Evolutionary conservation across 2,797 vertebrate genomes (phyloP).

Genomic region (Netta rufina): DNA sequence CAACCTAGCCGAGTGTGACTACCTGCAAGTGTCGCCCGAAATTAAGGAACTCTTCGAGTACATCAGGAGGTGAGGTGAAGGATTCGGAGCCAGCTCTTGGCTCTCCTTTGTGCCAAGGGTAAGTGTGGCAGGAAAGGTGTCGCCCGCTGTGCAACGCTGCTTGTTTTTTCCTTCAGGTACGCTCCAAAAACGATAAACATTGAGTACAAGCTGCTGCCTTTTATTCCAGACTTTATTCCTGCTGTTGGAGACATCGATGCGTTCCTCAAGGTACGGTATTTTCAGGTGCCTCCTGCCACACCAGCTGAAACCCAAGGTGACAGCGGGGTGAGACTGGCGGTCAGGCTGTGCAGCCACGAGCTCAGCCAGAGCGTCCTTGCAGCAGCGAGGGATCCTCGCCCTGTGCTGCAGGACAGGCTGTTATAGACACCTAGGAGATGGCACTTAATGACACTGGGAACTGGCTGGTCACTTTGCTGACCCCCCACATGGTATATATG

Average conservation of each 20-base stretch:
- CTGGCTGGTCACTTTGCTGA: not conserved
- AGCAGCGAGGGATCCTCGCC: not conserved
- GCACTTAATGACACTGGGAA: accelerated
- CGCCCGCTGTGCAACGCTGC: accelerated
- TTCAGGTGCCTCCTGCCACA: not conserved
- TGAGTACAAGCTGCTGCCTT: constrained; percentile 92
- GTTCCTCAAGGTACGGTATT: constrained; percentile 88
- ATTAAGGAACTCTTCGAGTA: constrained; percentile 95
- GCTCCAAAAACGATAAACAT: constrained; percentile 88
- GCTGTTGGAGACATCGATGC: constrained; percentile 97
- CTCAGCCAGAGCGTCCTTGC: accelerated
- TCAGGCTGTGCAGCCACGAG: not conserved
- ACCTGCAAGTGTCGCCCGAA: constrained; percentile 88
- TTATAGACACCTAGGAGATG: not conserved
- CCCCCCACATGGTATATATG: not conserved
- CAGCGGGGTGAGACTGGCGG: too few species aligned
- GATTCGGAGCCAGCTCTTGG: not conserved
- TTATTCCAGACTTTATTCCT: constrained; percentile 97
- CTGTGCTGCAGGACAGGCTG: accelerated
- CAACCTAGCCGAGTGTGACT: constrained; percentile 87
- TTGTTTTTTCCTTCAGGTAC: constrained; percentile 80
- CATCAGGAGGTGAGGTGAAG: constrained; percentile 84
- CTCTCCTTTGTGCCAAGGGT: not conserved
- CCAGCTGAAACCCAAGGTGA: accelerated
- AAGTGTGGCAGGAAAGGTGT: too few species aligned